phyloP scores from a whole-genome alignment of 2,888 invertebrate genomes.

The Nomada ruficornis region DNA sequence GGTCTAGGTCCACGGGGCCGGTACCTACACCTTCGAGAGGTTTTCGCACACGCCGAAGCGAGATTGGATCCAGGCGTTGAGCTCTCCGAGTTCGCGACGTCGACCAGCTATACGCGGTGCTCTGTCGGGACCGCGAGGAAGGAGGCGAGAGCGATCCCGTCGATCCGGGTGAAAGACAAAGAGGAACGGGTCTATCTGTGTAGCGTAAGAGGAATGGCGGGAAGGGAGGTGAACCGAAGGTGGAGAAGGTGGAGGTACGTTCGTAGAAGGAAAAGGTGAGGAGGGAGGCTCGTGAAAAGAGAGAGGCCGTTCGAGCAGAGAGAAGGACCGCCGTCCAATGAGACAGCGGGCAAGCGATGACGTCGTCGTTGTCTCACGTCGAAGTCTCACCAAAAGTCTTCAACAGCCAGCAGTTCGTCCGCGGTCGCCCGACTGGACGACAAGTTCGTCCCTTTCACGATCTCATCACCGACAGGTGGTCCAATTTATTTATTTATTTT shows the following conservation, averaged over 20 bases:
- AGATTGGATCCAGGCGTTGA: constrained; percentile 68
- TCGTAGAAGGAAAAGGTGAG: constrained; percentile 68
- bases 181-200: constrained; percentile 1
- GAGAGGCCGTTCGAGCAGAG: constrained; percentile 65
- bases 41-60: constrained; percentile 34
- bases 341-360: constrained; percentile 76
- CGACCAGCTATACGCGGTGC: constrained; percentile 13
- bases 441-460: constrained; percentile 59
- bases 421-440: constrained; percentile 82
- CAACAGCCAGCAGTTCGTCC: constrained; percentile 81
- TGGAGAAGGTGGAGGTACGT: constrained; percentile 42
- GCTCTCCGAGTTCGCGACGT: constrained; percentile 60
- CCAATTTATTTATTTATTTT: constrained; percentile 57
- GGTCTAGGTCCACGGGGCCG: constrained; percentile 7
- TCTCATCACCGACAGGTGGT: constrained; percentile 36
- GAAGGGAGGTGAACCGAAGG: constrained; percentile 22
- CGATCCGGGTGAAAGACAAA: constrained; percentile 11
- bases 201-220: not conserved
- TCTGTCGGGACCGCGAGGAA: constrained; percentile 28
- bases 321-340: constrained; percentile 77
- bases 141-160: constrained; percentile 23
- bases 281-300: constrained; percentile 64
- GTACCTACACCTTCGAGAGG: constrained; percentile 17
- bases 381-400: constrained; percentile 79
- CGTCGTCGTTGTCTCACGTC: constrained; percentile 79